These are phyloP conservation scores for Apotomis betuletana DNA, from an alignment of 2,888 invertebrate genomes.

Conservation along the genomic window DNA sequence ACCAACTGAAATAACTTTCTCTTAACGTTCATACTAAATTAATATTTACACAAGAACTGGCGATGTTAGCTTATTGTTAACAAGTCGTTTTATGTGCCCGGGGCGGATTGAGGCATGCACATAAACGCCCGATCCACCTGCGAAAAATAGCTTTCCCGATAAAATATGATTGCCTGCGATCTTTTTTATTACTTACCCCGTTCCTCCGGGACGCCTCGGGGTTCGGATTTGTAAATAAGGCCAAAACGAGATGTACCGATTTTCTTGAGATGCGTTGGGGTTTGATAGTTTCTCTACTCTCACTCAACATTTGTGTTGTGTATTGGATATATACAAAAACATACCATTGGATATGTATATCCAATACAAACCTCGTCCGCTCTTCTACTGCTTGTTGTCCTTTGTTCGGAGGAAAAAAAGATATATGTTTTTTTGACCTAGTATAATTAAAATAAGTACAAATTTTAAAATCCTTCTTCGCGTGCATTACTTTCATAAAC, in stretches of 20 bases:
- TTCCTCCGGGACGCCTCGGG: conserved; percentile 43
- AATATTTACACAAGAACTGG: conserved; percentile 38
- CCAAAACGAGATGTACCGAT: conserved; percentile 42
- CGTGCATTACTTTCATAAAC: conserved; percentile 47
- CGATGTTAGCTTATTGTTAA: conserved; percentile 61
- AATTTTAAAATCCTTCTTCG: neutral
- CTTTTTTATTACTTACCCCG: conserved; percentile 68
- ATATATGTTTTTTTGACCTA: neutral
- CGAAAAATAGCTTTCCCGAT: conserved; percentile 71
- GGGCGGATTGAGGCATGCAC: conserved; percentile 64
- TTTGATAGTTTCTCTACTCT: too few species aligned
- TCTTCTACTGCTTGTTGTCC: too few species aligned
- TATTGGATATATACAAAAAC: too few species aligned
- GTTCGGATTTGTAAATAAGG: conserved; percentile 53
- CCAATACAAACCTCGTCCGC: too few species aligned
- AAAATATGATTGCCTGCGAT: conserved; percentile 78
- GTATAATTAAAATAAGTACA: too few species aligned
- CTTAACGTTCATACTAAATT: conserved; percentile 5
- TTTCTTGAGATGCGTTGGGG: neutral
- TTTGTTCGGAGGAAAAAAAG: neutral
- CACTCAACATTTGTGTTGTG: too few species aligned
- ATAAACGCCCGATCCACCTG: conserved; percentile 59
- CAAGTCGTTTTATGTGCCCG: conserved; percentile 65
- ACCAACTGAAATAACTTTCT: conserved; percentile 9
- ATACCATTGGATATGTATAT: too few species aligned